A percentile compares a stretch with the other conserved stretches of the same genome.
Evolutionary conservation across 1,140 invertebrate species (phyloP).

Genomic region (Drosophila lacteicornis): DNA sequence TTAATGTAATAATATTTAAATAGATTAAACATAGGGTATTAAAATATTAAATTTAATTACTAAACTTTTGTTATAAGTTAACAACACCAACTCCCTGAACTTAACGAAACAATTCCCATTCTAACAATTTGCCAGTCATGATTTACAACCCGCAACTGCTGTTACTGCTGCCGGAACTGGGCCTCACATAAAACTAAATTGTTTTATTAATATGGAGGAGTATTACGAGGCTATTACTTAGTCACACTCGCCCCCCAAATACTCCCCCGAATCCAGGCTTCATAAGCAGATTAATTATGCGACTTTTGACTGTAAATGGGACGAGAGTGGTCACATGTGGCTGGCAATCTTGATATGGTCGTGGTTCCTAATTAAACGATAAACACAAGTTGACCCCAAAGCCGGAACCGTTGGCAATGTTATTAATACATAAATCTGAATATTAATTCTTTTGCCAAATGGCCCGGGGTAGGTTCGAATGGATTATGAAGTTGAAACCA

Average conservation of each 20-base stretch:
- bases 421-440: slow-evolving; percentile 82
- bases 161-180: slow-evolving; percentile 4
- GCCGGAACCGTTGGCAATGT: slow-evolving; percentile 44
- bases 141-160: slow-evolving; percentile 66
- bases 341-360: slow-evolving; percentile 44
- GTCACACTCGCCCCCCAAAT: slow-evolving; percentile 59
- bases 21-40: neutral
- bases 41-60: neutral
- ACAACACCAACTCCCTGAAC: neutral
- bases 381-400: slow-evolving; percentile 74
- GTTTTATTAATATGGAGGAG: slow-evolving; percentile 70
- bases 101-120: slow-evolving; percentile 9
- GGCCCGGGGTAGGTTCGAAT: slow-evolving; percentile 27
- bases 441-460: slow-evolving; percentile 65
- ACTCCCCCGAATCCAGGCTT: slow-evolving; percentile 17
- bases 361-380: slow-evolving; percentile 73
- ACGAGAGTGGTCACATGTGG: slow-evolving; percentile 56
- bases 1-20: neutral
- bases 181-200: slow-evolving; percentile 61
- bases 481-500: slow-evolving; percentile 69
- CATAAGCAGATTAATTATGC: slow-evolving; percentile 81
- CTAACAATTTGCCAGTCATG: slow-evolving; percentile 15
- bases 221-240: slow-evolving; percentile 75
- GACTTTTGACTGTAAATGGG: slow-evolving; percentile 64
- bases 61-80: slow-evolving; percentile 3